Base-by-base conservation (phyloP, 2,888 invertebrate species). In the Cataglyphis cursor region DNA sequence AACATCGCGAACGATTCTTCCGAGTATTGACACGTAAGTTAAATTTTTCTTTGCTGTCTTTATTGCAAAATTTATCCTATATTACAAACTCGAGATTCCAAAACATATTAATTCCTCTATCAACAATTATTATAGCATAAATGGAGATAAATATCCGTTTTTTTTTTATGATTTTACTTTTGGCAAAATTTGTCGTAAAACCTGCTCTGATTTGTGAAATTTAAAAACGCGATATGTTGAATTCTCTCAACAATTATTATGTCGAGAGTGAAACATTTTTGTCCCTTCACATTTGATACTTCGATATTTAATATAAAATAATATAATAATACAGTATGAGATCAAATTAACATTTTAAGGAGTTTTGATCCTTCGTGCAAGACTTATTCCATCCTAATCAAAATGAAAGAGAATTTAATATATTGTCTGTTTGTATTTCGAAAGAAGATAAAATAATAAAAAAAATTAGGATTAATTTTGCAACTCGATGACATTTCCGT, bases 11-110 rank as follows among this genome's bases (percentile, higher is more conserved):
- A 15, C 8, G 5, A 12, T 8, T 76, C 12, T 15, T 1, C 5
- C 10, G 5, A 68, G 38, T 4, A 10, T n/a, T 76, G 38, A 3
- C 28, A 68, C 51, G 76, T 76, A 8, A 66, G 76, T 54, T 3
- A 38, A 54, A 54, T 38, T 38, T 54, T 51, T 5, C 12, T 31
- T 21, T n/a, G 6, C 12, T 57, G 31, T 44, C 1, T 15, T 72
- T 38, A 21, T 24, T 28, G n/a, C n/a, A 21, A 5, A 74, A 44
- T 38, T 62, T 62, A 9, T 61, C 1, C 1, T 12, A 41, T n/a
- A 38, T 41, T 3, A 10, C 48, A n/a, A 28, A 8, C n/a, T 41
- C 44, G 15, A 44, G 0, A 41, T 4, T 31, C n/a, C 18, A 31
- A 44, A 61, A 61, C 38, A 4, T 31, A 61, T 61, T 8, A 18